phyloP scores from a whole-genome alignment of 2,113 vertebrate genomes.

The Trematomus loennbergii region DNA sequence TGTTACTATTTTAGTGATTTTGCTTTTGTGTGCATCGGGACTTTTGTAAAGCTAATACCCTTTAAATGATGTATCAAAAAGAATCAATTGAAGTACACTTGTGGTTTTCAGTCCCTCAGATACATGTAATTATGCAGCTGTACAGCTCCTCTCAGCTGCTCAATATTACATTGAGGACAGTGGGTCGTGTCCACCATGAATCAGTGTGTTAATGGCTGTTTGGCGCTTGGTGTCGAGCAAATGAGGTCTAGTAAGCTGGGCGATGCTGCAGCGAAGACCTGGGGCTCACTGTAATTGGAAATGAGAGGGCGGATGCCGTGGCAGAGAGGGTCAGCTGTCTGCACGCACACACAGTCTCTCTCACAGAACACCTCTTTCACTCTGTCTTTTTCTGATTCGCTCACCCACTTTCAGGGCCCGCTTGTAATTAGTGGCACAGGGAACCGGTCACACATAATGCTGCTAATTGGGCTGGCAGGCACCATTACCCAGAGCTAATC shows the following conservation, averaged over 20 bases:
- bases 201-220: constrained; percentile 63
- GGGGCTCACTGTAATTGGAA: constrained; percentile 67
- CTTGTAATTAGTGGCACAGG: constrained; percentile 76
- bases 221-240: constrained; percentile 57
- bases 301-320: constrained; percentile 63
- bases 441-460: constrained; percentile 77
- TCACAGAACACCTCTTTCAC: constrained; percentile 30
- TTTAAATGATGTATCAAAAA: constrained; percentile 37
- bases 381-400: constrained; percentile 16
- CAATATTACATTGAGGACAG: constrained; percentile 38
- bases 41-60: background rate
- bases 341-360: background rate
- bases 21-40: background rate
- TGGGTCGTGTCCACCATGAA: constrained; percentile 34
- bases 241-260: constrained; percentile 65
- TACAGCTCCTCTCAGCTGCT: constrained; percentile 39
- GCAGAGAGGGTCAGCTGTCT: constrained; percentile 45
- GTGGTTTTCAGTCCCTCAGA: constrained; percentile 18
- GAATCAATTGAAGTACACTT: constrained; percentile 11
- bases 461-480: constrained; percentile 80
- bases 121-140: constrained; percentile 30
- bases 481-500: constrained; percentile 79
- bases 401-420: constrained; percentile 35
- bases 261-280: constrained; percentile 52
- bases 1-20: background rate